Evolutionary conservation across 2,113 vertebrate genomes (phyloP), one percentile per base, ranked within the genome.

Genomic region (Mormyrus iriodes): DNA sequence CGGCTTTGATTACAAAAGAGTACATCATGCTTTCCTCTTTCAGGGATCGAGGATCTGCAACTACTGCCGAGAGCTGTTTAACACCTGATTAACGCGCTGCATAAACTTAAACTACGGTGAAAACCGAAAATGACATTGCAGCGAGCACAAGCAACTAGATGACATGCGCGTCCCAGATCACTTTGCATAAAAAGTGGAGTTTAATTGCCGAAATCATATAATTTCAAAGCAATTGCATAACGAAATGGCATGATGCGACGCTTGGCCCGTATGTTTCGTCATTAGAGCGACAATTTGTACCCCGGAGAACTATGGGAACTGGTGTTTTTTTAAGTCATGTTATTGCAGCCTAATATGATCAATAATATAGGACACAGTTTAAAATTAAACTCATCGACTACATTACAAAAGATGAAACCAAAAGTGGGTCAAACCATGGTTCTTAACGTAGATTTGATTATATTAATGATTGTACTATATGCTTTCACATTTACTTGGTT

Each of bases 251-350:
- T n/a, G n/a, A n/a, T 35, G 24, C n/a, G 27, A 52, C 42, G 21
- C 49, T 21, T 35, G 24, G 88, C 93, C 90, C 55, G 0, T 61
- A 27, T 52, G 92, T 92, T 51, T 91, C 91, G 95, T 96, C 93
- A 44, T 12, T 90, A 9, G n/a, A 1, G 46, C 52, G 24, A 85
- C 48, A 27, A 19, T 8, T 1, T 0, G 2, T 2, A 0, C 1
- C 24, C 0, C 0, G 0, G 1, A 24, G 82, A 0, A 2, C 86
- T 4, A 89, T 93, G 95, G 95, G 95, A 95, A 73, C 0, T 0
- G 92, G 92, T 95, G 95, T 96, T 93, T 76, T 42, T 6, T 2
- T 17, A 0, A 4, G 10, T 7, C 3, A 2, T 42, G 35, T 83
- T 39, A 83, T 42, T 17, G 19, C 19, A 42, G 31, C 7, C 8